A percentile compares a stretch with the other conserved stretches of the same genome.
These are phyloP conservation scores for Cherax quadricarinatus DNA, from an alignment of 1,140 invertebrate species.

Conservation along the genomic window DNA sequence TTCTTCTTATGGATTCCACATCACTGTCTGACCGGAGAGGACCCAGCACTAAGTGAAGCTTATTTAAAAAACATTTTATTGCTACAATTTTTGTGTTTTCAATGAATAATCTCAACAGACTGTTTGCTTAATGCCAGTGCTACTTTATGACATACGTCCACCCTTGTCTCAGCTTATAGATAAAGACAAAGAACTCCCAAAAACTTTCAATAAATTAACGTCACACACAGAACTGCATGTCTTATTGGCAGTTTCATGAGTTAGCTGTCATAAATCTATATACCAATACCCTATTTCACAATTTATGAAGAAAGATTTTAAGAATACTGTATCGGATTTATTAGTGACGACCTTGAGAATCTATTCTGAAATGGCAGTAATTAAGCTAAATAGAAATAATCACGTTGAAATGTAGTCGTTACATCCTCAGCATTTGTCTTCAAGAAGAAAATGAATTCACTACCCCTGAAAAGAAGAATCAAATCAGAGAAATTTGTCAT, in stretches of 20 bases:
- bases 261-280: neutral
- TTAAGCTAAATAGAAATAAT: too few relatives aligned
- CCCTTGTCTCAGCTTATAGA: neutral
- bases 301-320: neutral
- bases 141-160: neutral
- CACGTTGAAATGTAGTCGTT: too few relatives aligned
- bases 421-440: neutral
- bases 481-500: too few relatives aligned
- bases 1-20: neutral
- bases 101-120: neutral
- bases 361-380: neutral
- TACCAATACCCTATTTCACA: neutral
- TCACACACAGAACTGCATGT: too few relatives aligned
- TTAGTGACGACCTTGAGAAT: too few relatives aligned
- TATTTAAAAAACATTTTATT: neutral
- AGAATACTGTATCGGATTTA: too few relatives aligned
- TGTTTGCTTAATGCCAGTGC: neutral
- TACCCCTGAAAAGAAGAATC: neutral
- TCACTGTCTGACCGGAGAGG: neutral
- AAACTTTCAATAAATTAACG: neutral
- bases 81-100: neutral
- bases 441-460: neutral
- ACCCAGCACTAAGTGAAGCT: conserved; percentile 12
- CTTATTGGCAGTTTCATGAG: neutral
- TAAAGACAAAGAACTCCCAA: neutral